Conservation (phyloP, 2,113 vertebrate genomes). For the Erinaceus europaeus region DNA sequence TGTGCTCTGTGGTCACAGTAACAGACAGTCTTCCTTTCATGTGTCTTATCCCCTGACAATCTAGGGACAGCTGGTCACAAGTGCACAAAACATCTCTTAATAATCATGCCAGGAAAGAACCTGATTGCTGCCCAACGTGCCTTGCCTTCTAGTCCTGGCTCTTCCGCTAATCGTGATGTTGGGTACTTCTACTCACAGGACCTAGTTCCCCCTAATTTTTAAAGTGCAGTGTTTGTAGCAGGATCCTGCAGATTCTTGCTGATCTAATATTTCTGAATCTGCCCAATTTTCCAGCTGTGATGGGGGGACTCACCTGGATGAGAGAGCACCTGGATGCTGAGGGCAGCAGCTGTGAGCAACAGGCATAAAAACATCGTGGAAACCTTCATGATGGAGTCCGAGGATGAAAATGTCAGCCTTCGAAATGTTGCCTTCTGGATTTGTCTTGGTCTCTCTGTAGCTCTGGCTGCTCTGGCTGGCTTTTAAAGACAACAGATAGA, state of each 20-base stretch:
- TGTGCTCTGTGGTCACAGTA: no score
- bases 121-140: accelerated
- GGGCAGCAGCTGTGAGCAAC: not conserved
- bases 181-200: not conserved
- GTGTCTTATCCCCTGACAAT: not conserved
- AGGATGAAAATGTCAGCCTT: accelerated
- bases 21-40: not conserved
- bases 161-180: not conserved
- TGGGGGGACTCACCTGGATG: slow-evolving; percentile 49
- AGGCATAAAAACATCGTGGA: not conserved
- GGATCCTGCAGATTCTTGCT: not conserved
- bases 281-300: not conserved
- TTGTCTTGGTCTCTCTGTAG: not conserved
- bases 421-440: not conserved
- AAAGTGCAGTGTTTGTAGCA: not conserved
- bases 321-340: slow-evolving; percentile 11
- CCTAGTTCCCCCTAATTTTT: not conserved
- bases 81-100: not conserved
- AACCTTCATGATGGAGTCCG: slow-evolving; percentile 7
- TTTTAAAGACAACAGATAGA: slow-evolving; percentile 39
- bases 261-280: not conserved
- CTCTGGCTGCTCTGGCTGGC: not conserved
- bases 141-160: not conserved
- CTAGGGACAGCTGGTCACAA: not conserved
- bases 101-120: not conserved